These are phyloP conservation scores for Archivesica marissinica DNA, from an alignment of 1,140 invertebrate genomes.

Conservation along the genomic window DNA sequence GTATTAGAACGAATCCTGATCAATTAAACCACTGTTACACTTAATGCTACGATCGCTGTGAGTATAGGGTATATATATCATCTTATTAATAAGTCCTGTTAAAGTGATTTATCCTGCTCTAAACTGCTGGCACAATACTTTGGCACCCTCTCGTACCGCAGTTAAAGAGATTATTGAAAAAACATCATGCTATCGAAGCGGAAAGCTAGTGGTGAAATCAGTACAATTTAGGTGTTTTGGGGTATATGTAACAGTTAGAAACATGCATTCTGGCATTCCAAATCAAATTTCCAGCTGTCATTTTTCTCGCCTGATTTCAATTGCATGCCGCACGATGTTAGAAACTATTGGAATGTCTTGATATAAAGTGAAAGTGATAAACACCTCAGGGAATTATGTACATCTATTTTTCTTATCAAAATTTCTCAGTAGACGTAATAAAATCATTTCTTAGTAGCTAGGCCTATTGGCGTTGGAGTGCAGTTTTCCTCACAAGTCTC, in stretches of 20 bases:
- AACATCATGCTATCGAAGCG: slow-evolving; percentile 47
- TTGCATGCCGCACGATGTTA: slow-evolving; percentile 3
- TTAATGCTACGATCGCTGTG: background rate
- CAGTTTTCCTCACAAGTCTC: background rate
- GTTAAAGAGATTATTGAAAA: slow-evolving; percentile 44
- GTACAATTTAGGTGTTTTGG: slow-evolving; percentile 55
- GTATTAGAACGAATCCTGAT: no score
- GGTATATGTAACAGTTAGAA: slow-evolving; percentile 43
- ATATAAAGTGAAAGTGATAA: slow-evolving; percentile 35
- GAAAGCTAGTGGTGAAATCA: slow-evolving; percentile 27
- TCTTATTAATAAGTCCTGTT: slow-evolving; percentile 27
- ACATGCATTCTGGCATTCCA: slow-evolving; percentile 36
- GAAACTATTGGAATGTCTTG: slow-evolving; percentile 8
- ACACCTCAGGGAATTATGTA: background rate
- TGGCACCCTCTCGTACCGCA: background rate
- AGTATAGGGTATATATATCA: background rate
- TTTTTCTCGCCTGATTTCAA: slow-evolving; percentile 35
- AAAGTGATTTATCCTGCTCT: slow-evolving; percentile 29
- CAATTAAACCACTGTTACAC: background rate
- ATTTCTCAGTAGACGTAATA: slow-evolving; percentile 1
- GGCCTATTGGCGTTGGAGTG: background rate
- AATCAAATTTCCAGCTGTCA: slow-evolving; percentile 50
- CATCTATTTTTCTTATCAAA: slow-evolving; percentile 26
- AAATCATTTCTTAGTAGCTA: background rate
- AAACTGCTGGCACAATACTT: background rate